A percentile compares a stretch with the other conserved stretches of the same genome.
Evolutionary conservation across 2,888 invertebrate genomes (phyloP).

Genomic region (Lordiphosa fenestrarum): DNA sequence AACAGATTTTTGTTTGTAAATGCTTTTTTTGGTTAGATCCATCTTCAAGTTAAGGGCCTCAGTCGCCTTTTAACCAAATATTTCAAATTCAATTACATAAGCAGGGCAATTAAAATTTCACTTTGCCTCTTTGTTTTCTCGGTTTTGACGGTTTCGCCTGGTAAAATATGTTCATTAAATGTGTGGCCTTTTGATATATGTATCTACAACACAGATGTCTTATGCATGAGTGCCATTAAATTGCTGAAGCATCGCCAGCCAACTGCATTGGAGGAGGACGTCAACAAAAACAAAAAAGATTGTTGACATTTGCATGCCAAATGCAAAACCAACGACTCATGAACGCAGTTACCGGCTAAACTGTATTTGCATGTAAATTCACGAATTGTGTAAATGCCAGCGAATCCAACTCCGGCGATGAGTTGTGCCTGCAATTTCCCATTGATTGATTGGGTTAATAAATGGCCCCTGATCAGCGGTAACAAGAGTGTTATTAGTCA

Average conservation of each 20-base stretch:
- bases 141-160: background rate
- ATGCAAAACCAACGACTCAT: constrained; percentile 64
- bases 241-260: constrained; percentile 12
- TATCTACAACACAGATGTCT: constrained; percentile 10
- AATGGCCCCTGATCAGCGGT: constrained; percentile 5
- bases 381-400: constrained; percentile 22
- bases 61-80: too few relatives aligned
- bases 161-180: constrained; percentile 61
- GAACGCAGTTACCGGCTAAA: constrained; percentile 35
- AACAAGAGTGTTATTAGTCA: constrained; percentile 20
- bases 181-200: constrained; percentile 28
- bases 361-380: constrained; percentile 55
- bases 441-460: constrained; percentile 13
- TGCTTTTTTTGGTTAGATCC: background rate
- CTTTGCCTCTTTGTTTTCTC: constrained; percentile 20
- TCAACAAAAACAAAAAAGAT: constrained; percentile 22
- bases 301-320: constrained; percentile 75
- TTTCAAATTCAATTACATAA: constrained; percentile 45
- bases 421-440: constrained; percentile 7
- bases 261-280: constrained; percentile 3
- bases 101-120: constrained; percentile 37
- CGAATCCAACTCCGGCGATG: background rate
- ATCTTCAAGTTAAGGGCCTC: constrained; percentile 13
- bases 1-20: too few relatives aligned
- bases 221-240: constrained; percentile 24